These are phyloP conservation scores for Eulemur coronatus DNA, from an alignment of 2,797 vertebrate genomes.

Conservation along the genomic window DNA sequence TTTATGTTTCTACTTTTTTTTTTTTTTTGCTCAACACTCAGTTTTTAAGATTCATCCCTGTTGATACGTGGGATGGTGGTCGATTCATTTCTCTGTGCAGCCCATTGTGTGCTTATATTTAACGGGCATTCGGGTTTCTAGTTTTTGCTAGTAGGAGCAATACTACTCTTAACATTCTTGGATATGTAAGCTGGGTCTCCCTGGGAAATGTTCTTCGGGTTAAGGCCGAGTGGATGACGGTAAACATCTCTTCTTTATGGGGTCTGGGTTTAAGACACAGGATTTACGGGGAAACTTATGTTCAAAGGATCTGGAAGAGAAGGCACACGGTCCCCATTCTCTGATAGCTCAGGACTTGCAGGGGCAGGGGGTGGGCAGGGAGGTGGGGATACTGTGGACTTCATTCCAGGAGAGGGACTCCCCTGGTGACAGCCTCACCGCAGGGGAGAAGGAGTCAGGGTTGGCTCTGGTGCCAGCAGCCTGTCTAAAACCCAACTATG, in stretches of 20 bases:
- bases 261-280: background rate
- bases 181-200: background rate
- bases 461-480: background rate
- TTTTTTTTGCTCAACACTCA: background rate
- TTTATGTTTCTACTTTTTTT: background rate
- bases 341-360: background rate
- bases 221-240: background rate
- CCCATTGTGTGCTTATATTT: rapidly evolving
- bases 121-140: background rate
- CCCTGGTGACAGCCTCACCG: background rate
- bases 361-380: background rate
- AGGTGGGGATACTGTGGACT: rapidly evolving
- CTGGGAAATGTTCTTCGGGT: background rate
- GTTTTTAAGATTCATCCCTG: rapidly evolving
- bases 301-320: background rate
- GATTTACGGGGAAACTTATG: background rate
- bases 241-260: rapidly evolving
- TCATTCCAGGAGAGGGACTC: background rate
- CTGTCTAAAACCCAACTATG: background rate
- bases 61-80: rapidly evolving
- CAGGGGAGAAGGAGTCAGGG: background rate
- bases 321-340: background rate
- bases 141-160: background rate
- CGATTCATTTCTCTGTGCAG: background rate
- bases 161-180: background rate